Evolutionary conservation across 2,113 vertebrate species (phyloP), one percentile per base, ranked within the genome.

Genomic region (Anoura caudifer): DNA sequence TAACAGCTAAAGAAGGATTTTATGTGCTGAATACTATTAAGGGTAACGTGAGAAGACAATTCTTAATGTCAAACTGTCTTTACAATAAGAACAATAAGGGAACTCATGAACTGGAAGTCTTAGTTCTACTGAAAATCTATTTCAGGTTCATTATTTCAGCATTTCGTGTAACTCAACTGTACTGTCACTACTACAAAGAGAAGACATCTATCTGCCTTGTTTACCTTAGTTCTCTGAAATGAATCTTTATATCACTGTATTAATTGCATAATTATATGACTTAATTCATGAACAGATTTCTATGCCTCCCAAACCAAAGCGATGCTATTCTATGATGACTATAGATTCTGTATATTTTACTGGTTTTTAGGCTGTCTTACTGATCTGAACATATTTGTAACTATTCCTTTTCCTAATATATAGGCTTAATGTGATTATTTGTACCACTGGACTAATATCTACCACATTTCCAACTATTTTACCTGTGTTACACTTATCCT

Each of bases 61-160:
- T 87, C 82, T 94, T 72, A 86, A 93, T 79, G 79, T 93, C 83
- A 95, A 54, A 95, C 1, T 65, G 0, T 31, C 45, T 87, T 80
- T 87, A 81, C 2, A 90, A 9, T 61, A 47, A 43, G 28, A 1
- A 24, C 89, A 92, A 83, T 19, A 47, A 38, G 36, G 2, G 20
- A 91, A 92, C 80, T 24, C n/a, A 8, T 56, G 22, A 92, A 81
- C 10, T 47, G 17, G 28, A 59, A 77, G 28, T 28, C 38, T 90
- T 86, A 73, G 73, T n/a, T 28, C 33, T 82, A 72, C 65, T 41
- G 2, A 79, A 82, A 75, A 47, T 4, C 77, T 45, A 70, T 7
- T 61, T 67, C 20, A 63, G 1, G 7, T 26, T 65, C 4, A 45
- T 47, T 77, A 20, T 77, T 77, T 50, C 75, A 50, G 22, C 31